phyloP scores from a whole-genome alignment of 2,888 invertebrate species.

The Dryococelus australis region DNA sequence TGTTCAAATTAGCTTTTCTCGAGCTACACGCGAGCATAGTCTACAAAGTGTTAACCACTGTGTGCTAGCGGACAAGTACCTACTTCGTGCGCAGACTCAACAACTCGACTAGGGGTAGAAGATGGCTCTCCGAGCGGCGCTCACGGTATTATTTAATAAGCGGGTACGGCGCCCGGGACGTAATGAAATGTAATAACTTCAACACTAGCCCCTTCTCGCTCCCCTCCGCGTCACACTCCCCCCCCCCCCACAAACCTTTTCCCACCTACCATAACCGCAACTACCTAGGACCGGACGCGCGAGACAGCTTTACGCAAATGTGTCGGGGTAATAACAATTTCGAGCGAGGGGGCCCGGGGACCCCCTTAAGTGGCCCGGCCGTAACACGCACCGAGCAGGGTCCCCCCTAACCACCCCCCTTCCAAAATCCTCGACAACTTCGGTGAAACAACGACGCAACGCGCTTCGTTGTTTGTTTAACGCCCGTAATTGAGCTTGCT shows the following conservation, averaged over 20 bases:
- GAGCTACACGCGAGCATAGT: no score
- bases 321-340: slow-evolving; percentile 16
- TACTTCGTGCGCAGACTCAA: no score
- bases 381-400: not conserved
- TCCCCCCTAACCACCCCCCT: not conserved
- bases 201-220: not conserved
- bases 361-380: not conserved
- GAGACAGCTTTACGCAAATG: not conserved
- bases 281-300: not conserved
- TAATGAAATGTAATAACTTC: slow-evolving; percentile 9
- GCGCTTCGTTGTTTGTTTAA: not conserved
- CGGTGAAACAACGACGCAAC: no score
- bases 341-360: not conserved
- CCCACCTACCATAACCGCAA: no score
- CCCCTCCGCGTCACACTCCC: not conserved
- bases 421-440: not conserved
- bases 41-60: no score
- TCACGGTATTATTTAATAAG: not conserved
- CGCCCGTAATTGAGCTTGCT: not conserved
- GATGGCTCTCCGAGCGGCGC: not conserved
- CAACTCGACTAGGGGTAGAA: not conserved
- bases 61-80: no score
- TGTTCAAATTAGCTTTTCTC: no score
- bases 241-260: no score
- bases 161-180: not conserved